These are phyloP conservation scores for Napeogenes inachia DNA, from an alignment of 2,888 invertebrate species.

Conservation along the genomic window DNA sequence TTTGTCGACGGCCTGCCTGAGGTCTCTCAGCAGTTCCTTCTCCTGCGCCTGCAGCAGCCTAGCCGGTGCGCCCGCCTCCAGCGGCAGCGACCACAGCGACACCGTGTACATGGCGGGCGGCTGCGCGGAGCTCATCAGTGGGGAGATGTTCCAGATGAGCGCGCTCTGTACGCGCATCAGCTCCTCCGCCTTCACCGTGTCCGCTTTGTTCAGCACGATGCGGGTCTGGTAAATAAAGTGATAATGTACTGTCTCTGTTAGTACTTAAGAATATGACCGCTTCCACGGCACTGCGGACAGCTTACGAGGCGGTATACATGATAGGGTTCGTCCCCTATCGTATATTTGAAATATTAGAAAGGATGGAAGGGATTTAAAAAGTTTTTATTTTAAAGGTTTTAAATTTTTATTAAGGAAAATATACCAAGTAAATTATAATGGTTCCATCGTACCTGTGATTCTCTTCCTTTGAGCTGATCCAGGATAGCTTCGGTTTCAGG, in stretches of 20 bases:
- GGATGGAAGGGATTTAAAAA: too few relatives aligned
- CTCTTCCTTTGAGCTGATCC: constrained; percentile 95
- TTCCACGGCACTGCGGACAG: background rate
- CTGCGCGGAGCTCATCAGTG: constrained; percentile 95
- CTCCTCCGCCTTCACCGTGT: constrained; percentile 94
- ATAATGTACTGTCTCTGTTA: too few relatives aligned
- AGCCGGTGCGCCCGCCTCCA: constrained; percentile 87
- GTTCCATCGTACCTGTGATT: constrained; percentile 83
- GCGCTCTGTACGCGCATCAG: constrained; percentile 95
- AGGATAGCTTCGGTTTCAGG: constrained; percentile 96
- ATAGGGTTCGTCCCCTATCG: too few relatives aligned
- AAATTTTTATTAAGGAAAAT: too few relatives aligned
- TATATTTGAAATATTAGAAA: too few relatives aligned
- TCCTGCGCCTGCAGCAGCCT: constrained; percentile 92
- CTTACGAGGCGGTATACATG: too few relatives aligned
- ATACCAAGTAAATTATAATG: too few relatives aligned
- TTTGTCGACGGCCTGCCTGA: constrained; percentile 90
- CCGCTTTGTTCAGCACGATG: constrained; percentile 96
- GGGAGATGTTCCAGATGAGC: constrained; percentile 97
- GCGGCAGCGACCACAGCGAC: constrained; percentile 91
- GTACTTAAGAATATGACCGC: constrained; percentile 8
- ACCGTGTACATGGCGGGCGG: constrained; percentile 95
- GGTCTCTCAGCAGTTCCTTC: constrained; percentile 89
- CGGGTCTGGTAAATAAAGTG: constrained; percentile 80
- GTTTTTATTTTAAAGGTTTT: too few relatives aligned